Evolutionary conservation across 2,888 invertebrate species (phyloP).

Genomic region (Mythimna impura): DNA sequence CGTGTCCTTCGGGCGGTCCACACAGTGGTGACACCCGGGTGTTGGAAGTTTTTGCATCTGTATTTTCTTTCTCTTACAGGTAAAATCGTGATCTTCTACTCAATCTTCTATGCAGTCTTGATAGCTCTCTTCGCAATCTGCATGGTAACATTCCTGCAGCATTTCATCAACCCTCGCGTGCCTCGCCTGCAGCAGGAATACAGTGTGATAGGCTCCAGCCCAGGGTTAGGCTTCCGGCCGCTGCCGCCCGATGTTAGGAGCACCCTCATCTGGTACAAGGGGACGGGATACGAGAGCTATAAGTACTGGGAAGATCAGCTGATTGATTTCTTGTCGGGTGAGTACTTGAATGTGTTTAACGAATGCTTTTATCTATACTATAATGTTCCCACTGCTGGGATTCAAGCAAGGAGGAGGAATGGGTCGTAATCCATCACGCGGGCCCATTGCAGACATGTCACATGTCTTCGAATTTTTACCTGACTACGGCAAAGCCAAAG

Average conservation of each 20-base stretch:
- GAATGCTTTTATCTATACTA: background rate
- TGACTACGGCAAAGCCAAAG: no score
- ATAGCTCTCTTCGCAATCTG: conserved; percentile 97
- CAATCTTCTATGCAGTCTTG: conserved; percentile 97
- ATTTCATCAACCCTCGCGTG: conserved; percentile 96
- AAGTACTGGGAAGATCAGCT: conserved; percentile 95
- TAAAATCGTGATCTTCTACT: conserved; percentile 97
- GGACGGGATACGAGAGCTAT: conserved; percentile 94
- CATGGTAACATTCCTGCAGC: conserved; percentile 97
- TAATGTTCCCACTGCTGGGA: no score
- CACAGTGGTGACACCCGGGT: no score
- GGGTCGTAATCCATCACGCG: no score
- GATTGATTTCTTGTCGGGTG: conserved; percentile 94
- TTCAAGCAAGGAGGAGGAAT: no score
- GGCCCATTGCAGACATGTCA: no score
- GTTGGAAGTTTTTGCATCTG: background rate
- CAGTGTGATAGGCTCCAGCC: conserved; percentile 97
- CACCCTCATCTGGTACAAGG: conserved; percentile 98
- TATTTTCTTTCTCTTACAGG: conserved; percentile 89
- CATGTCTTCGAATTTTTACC: no score
- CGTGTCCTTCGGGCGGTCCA: no score
- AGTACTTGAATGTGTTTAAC: conserved; percentile 68
- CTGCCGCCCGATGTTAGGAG: conserved; percentile 97
- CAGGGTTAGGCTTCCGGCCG: conserved; percentile 98
- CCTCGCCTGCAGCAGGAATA: conserved; percentile 96